Conservation (phyloP, 2,797 vertebrate genomes). For the Neopelma chrysocephalum region DNA sequence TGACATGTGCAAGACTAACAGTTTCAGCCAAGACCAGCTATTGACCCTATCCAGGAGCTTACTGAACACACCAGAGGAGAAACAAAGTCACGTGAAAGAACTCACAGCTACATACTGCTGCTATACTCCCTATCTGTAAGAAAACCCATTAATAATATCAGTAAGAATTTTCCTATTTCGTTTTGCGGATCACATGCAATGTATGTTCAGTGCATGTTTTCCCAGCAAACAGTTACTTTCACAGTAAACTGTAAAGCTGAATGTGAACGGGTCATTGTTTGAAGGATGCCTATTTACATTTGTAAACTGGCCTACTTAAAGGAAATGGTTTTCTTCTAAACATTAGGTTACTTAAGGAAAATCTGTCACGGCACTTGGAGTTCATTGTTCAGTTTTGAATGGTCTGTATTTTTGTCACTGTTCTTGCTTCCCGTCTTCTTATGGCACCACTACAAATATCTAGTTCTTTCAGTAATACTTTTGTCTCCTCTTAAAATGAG, state of each 20-base stretch:
- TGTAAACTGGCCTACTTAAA: not conserved
- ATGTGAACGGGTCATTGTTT: not conserved
- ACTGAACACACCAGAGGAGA: not conserved
- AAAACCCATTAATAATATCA: not conserved
- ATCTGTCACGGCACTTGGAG: not conserved
- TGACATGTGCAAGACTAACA: not conserved
- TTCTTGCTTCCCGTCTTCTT: not conserved
- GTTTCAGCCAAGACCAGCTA: not conserved
- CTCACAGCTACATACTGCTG: not conserved
- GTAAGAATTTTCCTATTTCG: not conserved
- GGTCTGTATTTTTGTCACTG: not conserved
- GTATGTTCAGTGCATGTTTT: not conserved
- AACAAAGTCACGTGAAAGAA: not conserved
- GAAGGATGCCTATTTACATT: not conserved
- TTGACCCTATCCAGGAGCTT: not conserved
- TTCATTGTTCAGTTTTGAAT: not conserved
- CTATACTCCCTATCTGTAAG: not conserved
- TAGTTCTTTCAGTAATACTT: not conserved
- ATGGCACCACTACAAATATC: not conserved
- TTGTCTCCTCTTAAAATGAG: not conserved
- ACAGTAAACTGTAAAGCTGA: not conserved
- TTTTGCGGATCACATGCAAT: not conserved
- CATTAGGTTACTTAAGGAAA: not conserved
- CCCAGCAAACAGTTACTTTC: not conserved
- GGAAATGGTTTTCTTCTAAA: not conserved